Percentiles rank a stretch among this genome's conserved stretches.
Evolutionary conservation across 2,797 vertebrate genomes (phyloP).

Genomic region (Aeoliscus strigatus): DNA sequence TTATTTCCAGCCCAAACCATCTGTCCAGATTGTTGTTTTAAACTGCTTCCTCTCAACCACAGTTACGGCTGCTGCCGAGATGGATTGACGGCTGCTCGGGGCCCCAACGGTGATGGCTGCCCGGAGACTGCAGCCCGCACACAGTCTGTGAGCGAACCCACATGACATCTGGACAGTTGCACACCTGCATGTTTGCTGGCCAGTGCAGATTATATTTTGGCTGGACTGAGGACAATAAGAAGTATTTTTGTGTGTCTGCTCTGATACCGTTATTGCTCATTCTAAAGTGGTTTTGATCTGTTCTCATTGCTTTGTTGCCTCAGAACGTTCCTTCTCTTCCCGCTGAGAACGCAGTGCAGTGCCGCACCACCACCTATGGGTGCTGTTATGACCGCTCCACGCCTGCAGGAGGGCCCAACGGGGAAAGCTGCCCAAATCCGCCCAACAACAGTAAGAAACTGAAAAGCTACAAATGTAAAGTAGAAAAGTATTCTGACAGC

Average conservation of each 20-base stretch:
- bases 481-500: too few relatives aligned
- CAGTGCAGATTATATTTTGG: too few relatives aligned
- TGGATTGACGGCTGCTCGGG: constrained; percentile 77
- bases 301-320: neutral
- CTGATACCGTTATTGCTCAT: too few relatives aligned
- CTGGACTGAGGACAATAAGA: too few relatives aligned
- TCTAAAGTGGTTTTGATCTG: too few relatives aligned
- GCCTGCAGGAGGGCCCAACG: constrained; percentile 79
- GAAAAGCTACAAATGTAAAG: too few relatives aligned
- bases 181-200: too few relatives aligned
- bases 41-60: neutral
- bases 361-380: constrained; percentile 79
- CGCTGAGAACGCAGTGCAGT: constrained; percentile 66
- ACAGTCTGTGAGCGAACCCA: constrained; percentile 54
- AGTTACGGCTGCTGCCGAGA: constrained; percentile 92
- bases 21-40: constrained; percentile 10
- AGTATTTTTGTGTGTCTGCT: too few relatives aligned
- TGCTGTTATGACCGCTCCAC: constrained; percentile 87
- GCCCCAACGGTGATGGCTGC: constrained; percentile 81
- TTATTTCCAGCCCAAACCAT: constrained; percentile 13
- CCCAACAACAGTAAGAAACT: constrained; percentile 74
- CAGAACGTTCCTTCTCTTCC: constrained; percentile 48
- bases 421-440: constrained; percentile 81
- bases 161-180: neutral
- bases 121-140: constrained; percentile 28